Percentiles rank a stretch among this genome's conserved stretches.
phyloP scores from a whole-genome alignment of 2,797 vertebrate genomes.

The Leucoraja ocellata region DNA sequence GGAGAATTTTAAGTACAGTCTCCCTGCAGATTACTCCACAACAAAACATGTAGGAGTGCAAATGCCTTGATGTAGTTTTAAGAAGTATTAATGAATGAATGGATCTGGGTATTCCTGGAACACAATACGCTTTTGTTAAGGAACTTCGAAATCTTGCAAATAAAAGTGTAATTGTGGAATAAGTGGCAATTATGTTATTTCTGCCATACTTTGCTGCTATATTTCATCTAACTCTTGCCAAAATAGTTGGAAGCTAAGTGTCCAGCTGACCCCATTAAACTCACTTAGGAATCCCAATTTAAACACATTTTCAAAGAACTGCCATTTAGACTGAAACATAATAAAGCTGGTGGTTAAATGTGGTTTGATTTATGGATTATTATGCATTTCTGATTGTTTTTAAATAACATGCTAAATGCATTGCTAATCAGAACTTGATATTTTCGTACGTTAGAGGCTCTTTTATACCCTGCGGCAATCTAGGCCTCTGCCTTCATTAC shows the following conservation, averaged over 20 bases:
- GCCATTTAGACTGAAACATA: constrained; percentile 10
- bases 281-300: background rate
- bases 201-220: background rate
- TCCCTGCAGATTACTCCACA: background rate
- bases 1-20: background rate
- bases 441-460: background rate
- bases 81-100: background rate
- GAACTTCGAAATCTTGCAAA: background rate
- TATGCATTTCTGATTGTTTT: background rate
- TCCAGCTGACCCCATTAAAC: background rate
- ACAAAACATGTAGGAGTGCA: background rate
- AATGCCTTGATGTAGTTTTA: background rate
- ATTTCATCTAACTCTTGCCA: background rate
- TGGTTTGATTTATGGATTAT: background rate
- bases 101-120: background rate
- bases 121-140: no score
- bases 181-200: background rate
- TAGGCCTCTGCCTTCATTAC: background rate
- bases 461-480: background rate
- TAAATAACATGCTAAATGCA: background rate
- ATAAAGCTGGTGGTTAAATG: background rate
- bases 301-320: background rate
- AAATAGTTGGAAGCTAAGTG: background rate
- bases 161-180: background rate
- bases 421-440: background rate